Percentiles rank a stretch among this genome's conserved stretches.
phyloP scores from a whole-genome alignment of 2,797 vertebrate species.

The Phoebastria nigripes region DNA sequence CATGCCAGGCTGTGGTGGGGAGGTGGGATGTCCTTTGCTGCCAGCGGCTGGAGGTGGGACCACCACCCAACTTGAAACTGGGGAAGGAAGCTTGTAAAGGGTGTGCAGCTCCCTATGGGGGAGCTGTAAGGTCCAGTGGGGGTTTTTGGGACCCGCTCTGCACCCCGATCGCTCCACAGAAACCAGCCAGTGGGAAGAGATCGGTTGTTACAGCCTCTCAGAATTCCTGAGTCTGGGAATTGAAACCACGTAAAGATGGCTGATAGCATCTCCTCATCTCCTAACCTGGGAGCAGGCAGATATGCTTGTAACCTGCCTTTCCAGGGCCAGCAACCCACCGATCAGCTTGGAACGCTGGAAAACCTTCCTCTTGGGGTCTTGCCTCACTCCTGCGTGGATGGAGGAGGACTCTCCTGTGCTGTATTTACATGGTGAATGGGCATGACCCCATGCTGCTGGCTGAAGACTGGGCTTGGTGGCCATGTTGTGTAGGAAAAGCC shows the following conservation, averaged over 20 bases:
- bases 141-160: not conserved
- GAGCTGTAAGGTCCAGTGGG: not conserved
- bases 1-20: not conserved
- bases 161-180: not conserved
- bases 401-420: not conserved
- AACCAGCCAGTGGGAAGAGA: not conserved
- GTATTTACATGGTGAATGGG: not conserved
- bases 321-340: not conserved
- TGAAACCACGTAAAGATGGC: not conserved
- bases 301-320: not conserved
- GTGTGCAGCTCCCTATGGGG: not conserved
- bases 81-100: not conserved
- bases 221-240: not conserved
- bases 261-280: not conserved
- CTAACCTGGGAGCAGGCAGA: not conserved
- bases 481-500: accelerated
- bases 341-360: not conserved
- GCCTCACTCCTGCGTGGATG: not conserved
- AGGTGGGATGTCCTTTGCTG: not conserved
- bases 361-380: not conserved
- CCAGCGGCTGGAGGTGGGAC: not conserved
- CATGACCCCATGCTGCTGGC: not conserved
- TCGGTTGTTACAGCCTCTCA: not conserved
- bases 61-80: too few species aligned
- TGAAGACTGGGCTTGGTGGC: not conserved